phyloP scores from a whole-genome alignment of 2,888 invertebrate species.

The Notodonta dromedarius region DNA sequence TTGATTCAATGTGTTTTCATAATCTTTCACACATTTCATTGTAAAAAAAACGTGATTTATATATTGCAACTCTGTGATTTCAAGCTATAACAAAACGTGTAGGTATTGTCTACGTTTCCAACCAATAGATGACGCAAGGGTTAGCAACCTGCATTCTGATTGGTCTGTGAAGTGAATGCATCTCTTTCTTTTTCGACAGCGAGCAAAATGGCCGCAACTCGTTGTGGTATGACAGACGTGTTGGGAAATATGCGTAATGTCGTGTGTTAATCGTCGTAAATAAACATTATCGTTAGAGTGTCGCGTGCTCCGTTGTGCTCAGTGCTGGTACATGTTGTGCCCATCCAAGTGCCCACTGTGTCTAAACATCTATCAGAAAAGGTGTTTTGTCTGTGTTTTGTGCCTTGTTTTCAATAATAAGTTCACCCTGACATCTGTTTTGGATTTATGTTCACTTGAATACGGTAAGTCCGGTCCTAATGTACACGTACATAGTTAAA shows the following conservation, averaged over 20 bases:
- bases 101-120: not conserved
- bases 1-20: too few species aligned
- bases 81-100: not conserved
- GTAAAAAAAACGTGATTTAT: too few species aligned
- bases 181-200: constrained; percentile 61
- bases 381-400: constrained; percentile 74
- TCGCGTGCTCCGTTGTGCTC: constrained; percentile 51
- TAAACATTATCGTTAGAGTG: constrained; percentile 66
- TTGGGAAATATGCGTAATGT: constrained; percentile 60
- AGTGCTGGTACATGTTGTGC: constrained; percentile 67
- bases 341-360: constrained; percentile 59
- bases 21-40: too few species aligned
- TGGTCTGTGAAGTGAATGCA: constrained; percentile 43
- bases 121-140: constrained; percentile 21
- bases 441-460: constrained; percentile 81
- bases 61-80: too few species aligned
- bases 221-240: constrained; percentile 74
- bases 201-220: constrained; percentile 77
- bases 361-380: constrained; percentile 52
- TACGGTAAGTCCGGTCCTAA: constrained; percentile 63
- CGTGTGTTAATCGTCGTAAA: constrained; percentile 64
- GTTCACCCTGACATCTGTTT: constrained; percentile 65
- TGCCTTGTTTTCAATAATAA: constrained; percentile 75
- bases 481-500: constrained; percentile 22
- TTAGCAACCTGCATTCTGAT: constrained; percentile 26